A percentile compares a stretch with the other conserved stretches of the same genome.
Evolutionary conservation across 2,113 vertebrate genomes (phyloP).

Genomic region (Odontophorus gujanensis): DNA sequence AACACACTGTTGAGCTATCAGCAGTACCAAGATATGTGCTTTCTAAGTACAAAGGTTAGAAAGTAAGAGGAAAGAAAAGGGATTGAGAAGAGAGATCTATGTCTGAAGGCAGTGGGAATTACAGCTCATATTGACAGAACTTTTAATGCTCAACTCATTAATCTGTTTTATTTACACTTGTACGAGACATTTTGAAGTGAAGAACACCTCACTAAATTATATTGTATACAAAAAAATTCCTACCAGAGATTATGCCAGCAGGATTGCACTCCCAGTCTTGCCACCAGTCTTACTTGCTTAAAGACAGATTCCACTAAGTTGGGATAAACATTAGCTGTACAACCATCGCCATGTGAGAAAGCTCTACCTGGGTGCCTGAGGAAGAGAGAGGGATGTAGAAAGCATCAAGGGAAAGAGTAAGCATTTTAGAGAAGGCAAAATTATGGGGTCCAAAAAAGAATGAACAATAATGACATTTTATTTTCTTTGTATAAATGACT

Average conservation of each 20-base stretch:
- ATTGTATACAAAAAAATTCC: background rate
- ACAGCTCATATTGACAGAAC: background rate
- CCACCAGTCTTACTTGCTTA: background rate
- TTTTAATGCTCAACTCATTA: background rate
- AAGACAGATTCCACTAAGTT: background rate
- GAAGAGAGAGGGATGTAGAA: background rate
- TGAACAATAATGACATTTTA: slow-evolving; percentile 10
- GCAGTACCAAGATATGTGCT: background rate
- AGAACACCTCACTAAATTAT: background rate
- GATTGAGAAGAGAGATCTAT: background rate
- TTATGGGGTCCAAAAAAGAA: background rate
- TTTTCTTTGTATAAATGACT: slow-evolving; percentile 6
- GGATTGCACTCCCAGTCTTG: background rate
- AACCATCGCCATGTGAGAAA: background rate
- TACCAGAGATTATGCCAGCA: background rate
- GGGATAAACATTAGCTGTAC: background rate
- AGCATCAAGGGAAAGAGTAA: slow-evolving; percentile 7
- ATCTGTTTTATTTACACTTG: background rate
- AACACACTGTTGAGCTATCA: background rate
- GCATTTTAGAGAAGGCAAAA: slow-evolving; percentile 9
- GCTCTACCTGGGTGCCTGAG: background rate
- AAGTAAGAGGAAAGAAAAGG: background rate
- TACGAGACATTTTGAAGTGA: background rate
- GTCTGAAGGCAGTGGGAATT: background rate
- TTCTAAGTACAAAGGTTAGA: background rate